A percentile compares a stretch with the other conserved stretches of the same genome.
These are phyloP conservation scores for Meleagris gallopavo DNA, from an alignment of 2,113 vertebrate genomes.

Conservation along the genomic window DNA sequence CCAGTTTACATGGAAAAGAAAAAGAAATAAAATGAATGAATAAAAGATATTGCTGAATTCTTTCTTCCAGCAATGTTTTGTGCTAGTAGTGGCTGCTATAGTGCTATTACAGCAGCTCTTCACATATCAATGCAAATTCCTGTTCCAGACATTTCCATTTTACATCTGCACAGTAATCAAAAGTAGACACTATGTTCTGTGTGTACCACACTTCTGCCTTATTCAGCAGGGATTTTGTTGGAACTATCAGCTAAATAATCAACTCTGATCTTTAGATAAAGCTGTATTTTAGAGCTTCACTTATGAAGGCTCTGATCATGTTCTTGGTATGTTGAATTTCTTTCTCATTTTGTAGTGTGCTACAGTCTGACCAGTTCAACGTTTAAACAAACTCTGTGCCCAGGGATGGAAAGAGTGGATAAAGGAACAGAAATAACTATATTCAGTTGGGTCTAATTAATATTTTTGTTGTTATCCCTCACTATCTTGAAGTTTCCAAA, in stretches of 20 bases:
- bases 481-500: background rate
- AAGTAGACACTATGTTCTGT: background rate
- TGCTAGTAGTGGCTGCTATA: background rate
- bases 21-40: background rate
- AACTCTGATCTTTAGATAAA: background rate
- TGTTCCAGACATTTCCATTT: background rate
- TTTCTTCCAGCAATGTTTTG: background rate
- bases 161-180: background rate
- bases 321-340: background rate
- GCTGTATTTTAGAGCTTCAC: background rate
- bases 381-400: accelerated
- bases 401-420: background rate
- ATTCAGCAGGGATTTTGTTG: background rate
- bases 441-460: background rate
- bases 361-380: background rate
- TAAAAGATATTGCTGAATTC: background rate
- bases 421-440: background rate
- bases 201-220: background rate
- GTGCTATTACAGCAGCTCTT: background rate
- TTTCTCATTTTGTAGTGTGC: background rate
- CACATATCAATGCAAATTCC: background rate
- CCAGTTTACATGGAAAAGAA: background rate
- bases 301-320: background rate
- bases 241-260: background rate
- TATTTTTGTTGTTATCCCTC: background rate